Base-by-base conservation (phyloP, 2,888 invertebrate species). In the Tinea trinotella region DNA sequence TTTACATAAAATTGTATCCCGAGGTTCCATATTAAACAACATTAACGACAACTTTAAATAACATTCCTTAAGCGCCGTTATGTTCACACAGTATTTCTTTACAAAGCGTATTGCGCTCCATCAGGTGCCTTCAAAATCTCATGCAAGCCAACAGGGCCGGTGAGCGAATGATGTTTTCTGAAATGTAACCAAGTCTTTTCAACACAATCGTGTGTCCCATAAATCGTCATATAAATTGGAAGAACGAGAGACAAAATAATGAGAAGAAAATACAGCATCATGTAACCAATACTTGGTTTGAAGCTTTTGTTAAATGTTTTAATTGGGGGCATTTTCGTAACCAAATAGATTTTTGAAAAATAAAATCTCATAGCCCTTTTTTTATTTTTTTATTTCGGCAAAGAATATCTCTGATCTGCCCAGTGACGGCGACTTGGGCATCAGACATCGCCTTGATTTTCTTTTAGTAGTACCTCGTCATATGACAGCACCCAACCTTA, bases 161-260 rank as follows among this genome's bases (percentile, higher is more conserved):
- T 6, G n/a, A 15, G 12, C 7, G 12, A 15, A 40, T 12, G 15
- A 3, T 40, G 13, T 40, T 12, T 4, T 40, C 13, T 40, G 13
- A 40, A 40, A 40, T 40, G 40, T 13, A 40, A 7, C 40, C 40
- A 40, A 3, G 46, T 12, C 19, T 46, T 46, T 46, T 60, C 60
- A 2, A 20, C 7, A 35, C 60, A 60, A 9, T 34, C 40, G 1
- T 40, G 52, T 0, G 50, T 15, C 6, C 13, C 15, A 22, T 57
- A 59, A 35, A 60, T 58, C 1, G 60, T 72, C 9, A 75, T 71
- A 57, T 74, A 81, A 40, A 80, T 60, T 0, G 81, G 62, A 0
- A 75, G 77, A n/a, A 62, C 60, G 15, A 81, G 57, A 0, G 82
- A 70, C 1, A 65, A 48, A 1, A 75, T 13, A 2, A 72, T 68